phyloP scores from a whole-genome alignment of 1,140 invertebrate genomes.

The Scaptodrosophila lebanonensis region DNA sequence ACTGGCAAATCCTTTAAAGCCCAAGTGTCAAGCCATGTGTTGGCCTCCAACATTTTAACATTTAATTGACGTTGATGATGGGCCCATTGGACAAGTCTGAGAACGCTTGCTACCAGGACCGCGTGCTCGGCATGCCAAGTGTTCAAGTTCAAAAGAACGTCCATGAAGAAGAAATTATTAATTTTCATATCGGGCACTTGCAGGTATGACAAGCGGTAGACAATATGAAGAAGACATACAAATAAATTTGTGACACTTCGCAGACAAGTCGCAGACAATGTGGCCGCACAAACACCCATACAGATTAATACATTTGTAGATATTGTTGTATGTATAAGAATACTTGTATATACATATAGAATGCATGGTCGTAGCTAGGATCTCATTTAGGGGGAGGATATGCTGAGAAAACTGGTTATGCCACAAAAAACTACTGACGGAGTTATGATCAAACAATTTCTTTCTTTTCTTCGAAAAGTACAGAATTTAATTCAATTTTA shows the following conservation, averaged over 20 bases:
- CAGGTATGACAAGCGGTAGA: constrained; percentile 25
- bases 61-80: constrained; percentile 73
- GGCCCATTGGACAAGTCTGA: constrained; percentile 54
- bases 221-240: constrained; percentile 65
- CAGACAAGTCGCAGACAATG: constrained; percentile 55
- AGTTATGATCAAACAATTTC: no score
- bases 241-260: constrained; percentile 68
- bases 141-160: no score
- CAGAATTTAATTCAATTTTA: no score
- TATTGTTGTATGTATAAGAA: no score
- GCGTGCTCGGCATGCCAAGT: constrained; percentile 41
- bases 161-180: constrained; percentile 64
- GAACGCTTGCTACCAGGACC: constrained; percentile 36
- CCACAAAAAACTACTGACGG: no score
- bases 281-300: no score
- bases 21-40: constrained; percentile 16
- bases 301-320: no score
- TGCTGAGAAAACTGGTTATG: no score
- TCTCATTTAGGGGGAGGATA: no score
- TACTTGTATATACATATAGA: no score
- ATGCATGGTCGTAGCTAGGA: no score
- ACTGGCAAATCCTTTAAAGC: constrained; percentile 43
- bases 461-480: no score
- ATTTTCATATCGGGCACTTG: constrained; percentile 55
- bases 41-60: constrained; percentile 57